Conservation (phyloP, 2,113 vertebrate genomes). For the Corythaixoides concolor region DNA sequence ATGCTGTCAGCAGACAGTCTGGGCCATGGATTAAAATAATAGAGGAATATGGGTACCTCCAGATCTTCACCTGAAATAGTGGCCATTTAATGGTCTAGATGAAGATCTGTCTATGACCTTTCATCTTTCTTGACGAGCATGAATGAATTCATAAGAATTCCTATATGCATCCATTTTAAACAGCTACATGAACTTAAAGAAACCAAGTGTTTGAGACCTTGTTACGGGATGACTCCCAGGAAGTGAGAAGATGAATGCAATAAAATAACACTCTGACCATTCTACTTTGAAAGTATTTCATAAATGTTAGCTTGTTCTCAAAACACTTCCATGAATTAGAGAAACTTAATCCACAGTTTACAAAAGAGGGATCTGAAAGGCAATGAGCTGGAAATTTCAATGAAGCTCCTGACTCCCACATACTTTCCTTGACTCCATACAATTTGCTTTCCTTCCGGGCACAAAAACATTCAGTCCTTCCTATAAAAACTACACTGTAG, state of each 20-base stretch:
- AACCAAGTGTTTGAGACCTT: neutral
- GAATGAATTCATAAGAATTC: neutral
- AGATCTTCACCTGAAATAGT: neutral
- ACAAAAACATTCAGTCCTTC: neutral
- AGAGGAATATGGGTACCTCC: neutral
- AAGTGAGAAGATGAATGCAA: neutral
- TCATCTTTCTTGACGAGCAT: neutral
- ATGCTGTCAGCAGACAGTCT: neutral
- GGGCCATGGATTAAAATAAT: neutral
- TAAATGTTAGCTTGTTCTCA: neutral
- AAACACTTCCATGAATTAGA: neutral
- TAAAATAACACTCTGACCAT: neutral
- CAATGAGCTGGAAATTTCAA: neutral
- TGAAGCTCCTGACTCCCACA: neutral
- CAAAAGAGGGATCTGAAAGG: constrained; percentile 13
- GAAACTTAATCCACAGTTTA: neutral
- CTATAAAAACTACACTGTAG: neutral
- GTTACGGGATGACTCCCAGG: neutral
- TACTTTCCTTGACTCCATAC: neutral
- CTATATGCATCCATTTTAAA: neutral
- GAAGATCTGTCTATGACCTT: neutral
- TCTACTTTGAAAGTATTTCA: neutral
- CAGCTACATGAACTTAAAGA: neutral
- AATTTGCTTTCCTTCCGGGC: neutral
- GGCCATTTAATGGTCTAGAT: neutral